A percentile compares a stretch with the other conserved stretches of the same genome.
These are phyloP conservation scores for Dendropsophus ebraccatus DNA, from an alignment of 2,113 vertebrate genomes.

Conservation along the genomic window DNA sequence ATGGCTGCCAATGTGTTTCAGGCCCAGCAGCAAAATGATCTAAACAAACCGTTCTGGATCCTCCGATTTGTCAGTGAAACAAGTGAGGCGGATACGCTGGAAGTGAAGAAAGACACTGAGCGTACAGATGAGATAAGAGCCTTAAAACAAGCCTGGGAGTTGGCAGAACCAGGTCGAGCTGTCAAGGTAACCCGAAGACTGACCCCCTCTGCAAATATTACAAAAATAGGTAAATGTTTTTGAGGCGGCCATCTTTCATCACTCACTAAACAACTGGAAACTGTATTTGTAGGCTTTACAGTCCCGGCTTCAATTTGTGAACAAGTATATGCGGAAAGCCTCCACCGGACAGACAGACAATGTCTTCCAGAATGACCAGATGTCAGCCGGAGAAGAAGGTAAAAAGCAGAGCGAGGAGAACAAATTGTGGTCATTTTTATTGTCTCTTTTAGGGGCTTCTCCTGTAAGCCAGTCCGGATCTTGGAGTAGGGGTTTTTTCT, in stretches of 20 bases:
- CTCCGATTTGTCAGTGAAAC: slow-evolving; percentile 81
- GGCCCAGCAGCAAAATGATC: slow-evolving; percentile 68
- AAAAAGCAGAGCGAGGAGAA: not conserved
- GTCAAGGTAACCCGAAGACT: slow-evolving; percentile 76
- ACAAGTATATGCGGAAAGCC: slow-evolving; percentile 62
- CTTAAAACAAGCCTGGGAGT: slow-evolving; percentile 88
- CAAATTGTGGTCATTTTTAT: not conserved
- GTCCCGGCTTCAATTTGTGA: slow-evolving; percentile 75
- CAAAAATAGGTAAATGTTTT: not conserved
- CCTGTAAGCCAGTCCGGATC: too few relatives aligned
- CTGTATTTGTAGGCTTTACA: slow-evolving; percentile 74
- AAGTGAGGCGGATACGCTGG: slow-evolving; percentile 69
- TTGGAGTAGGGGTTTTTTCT: too few relatives aligned
- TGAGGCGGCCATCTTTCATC: not conserved
- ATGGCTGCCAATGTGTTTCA: slow-evolving; percentile 7
- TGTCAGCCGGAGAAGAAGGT: slow-evolving; percentile 62
- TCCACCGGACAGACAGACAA: slow-evolving; percentile 40
- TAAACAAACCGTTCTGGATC: slow-evolving; percentile 77
- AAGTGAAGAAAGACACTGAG: slow-evolving; percentile 83
- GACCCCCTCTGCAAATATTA: not conserved
- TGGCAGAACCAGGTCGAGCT: slow-evolving; percentile 80
- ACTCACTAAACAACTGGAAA: not conserved
- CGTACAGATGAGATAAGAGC: slow-evolving; percentile 82
- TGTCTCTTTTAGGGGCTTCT: too few relatives aligned
- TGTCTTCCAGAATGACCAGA: not conserved